phyloP scores from a whole-genome alignment of 2,113 vertebrate species.

The Boleophthalmus pectinirostris region DNA sequence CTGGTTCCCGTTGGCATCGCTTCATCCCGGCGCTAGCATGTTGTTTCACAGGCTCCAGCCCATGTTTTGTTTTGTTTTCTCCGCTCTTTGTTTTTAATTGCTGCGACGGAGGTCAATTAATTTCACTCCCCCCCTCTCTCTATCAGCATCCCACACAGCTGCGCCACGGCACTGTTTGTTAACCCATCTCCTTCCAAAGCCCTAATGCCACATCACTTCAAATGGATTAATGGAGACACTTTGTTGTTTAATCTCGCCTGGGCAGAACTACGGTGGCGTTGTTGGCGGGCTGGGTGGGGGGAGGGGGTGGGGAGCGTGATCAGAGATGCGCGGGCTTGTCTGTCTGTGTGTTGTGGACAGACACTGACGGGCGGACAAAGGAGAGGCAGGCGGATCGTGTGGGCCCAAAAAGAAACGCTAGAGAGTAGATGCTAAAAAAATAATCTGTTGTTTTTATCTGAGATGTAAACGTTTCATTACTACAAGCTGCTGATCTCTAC shows the following conservation, averaged over 20 bases:
- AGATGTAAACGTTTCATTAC: neutral
- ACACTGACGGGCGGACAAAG: slow-evolving; percentile 63
- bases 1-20: slow-evolving; percentile 56
- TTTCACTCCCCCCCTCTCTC: slow-evolving; percentile 71
- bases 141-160: slow-evolving; percentile 76
- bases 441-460: neutral
- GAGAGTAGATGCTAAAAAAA: slow-evolving; percentile 27
- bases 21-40: slow-evolving; percentile 60
- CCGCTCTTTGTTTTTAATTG: slow-evolving; percentile 78
- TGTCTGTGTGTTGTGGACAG: slow-evolving; percentile 73
- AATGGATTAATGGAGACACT: slow-evolving; percentile 77
- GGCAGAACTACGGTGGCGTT: slow-evolving; percentile 76
- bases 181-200: slow-evolving; percentile 73
- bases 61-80: slow-evolving; percentile 75
- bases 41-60: slow-evolving; percentile 68
- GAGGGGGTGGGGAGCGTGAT: slow-evolving; percentile 52
- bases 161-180: slow-evolving; percentile 65
- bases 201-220: slow-evolving; percentile 79
- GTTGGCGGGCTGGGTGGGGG: slow-evolving; percentile 44
- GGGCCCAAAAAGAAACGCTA: slow-evolving; percentile 22
- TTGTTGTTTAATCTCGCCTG: slow-evolving; percentile 81
- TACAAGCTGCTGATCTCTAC: neutral
- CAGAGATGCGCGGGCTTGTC: slow-evolving; percentile 63
- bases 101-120: slow-evolving; percentile 80
- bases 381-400: slow-evolving; percentile 33